These are phyloP conservation scores for Tillus elongatus DNA, from an alignment of 2,888 invertebrate genomes.

Conservation along the genomic window DNA sequence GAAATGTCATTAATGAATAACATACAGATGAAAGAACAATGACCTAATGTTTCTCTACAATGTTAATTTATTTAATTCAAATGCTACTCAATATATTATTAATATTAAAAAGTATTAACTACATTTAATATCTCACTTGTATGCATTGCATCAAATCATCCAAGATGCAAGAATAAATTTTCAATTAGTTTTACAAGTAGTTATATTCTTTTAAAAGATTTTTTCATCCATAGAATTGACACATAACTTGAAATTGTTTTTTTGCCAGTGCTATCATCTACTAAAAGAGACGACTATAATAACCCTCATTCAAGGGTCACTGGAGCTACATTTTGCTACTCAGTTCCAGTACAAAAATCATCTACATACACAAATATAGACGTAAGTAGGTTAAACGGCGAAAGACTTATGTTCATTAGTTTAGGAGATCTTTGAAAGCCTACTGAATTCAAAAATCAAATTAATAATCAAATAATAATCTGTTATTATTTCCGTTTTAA, in stretches of 20 bases:
- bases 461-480: constrained; percentile 13
- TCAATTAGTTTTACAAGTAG: constrained; percentile 20
- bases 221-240: constrained; percentile 38
- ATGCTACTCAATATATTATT: constrained; percentile 26
- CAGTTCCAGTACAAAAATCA: constrained; percentile 41
- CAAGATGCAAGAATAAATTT: constrained; percentile 36
- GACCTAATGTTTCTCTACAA: not conserved
- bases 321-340: constrained; percentile 25
- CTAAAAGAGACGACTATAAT: constrained; percentile 14
- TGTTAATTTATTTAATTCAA: not conserved
- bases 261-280: constrained; percentile 28
- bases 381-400: constrained; percentile 34
- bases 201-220: constrained; percentile 29
- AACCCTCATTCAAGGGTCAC: constrained; percentile 19
- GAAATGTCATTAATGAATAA: not conserved
- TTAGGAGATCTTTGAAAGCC: constrained; percentile 41
- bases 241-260: constrained; percentile 31
- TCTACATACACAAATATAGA: constrained; percentile 33
- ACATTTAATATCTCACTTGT: constrained; percentile 50
- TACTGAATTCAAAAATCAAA: constrained; percentile 24
- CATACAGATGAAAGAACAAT: not conserved
- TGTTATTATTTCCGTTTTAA: too few relatives aligned
- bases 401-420: constrained; percentile 37
- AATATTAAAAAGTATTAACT: constrained; percentile 37
- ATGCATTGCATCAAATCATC: constrained; percentile 39